phyloP scores from a whole-genome alignment of 2,888 invertebrate species.

The Hofmannophila pseudospretella region DNA sequence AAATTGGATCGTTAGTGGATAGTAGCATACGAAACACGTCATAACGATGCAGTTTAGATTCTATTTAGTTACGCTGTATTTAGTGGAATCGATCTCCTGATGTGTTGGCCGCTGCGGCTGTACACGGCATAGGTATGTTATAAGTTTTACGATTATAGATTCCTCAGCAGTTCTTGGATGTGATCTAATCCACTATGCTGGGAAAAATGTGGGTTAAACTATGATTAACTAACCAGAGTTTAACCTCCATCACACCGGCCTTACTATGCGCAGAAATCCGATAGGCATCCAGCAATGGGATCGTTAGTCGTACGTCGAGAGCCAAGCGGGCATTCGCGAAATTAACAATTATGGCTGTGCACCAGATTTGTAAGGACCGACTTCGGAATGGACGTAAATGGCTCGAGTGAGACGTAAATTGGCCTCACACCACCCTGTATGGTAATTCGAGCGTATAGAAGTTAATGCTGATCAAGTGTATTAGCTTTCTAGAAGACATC shows the following conservation, averaged over 20 bases:
- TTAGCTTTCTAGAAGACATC: no score
- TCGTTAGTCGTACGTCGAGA: slow-evolving; percentile 68
- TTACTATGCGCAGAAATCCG: slow-evolving; percentile 61
- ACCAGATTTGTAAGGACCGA: slow-evolving; percentile 53
- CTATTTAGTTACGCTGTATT: no score
- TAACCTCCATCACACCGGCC: slow-evolving; percentile 18
- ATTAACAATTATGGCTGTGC: slow-evolving; percentile 71
- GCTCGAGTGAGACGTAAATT: slow-evolving; percentile 6
- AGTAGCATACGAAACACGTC: no score
- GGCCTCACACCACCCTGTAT: neutral
- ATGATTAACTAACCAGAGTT: neutral
- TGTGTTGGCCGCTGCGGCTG: no score
- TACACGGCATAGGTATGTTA: no score
- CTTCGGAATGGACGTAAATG: slow-evolving; percentile 29
- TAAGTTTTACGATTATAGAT: no score
- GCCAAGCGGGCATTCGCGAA: slow-evolving; percentile 69
- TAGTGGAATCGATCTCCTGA: no score
- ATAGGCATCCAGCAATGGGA: slow-evolving; percentile 72
- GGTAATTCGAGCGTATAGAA: neutral
- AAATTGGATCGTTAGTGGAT: no score
- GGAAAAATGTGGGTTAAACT: no score
- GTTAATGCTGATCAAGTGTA: neutral
- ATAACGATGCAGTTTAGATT: no score
- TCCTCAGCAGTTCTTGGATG: no score
- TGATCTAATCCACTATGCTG: no score